phyloP scores from a whole-genome alignment of 1,140 invertebrate genomes.

The Leptonema lineaticorne region DNA sequence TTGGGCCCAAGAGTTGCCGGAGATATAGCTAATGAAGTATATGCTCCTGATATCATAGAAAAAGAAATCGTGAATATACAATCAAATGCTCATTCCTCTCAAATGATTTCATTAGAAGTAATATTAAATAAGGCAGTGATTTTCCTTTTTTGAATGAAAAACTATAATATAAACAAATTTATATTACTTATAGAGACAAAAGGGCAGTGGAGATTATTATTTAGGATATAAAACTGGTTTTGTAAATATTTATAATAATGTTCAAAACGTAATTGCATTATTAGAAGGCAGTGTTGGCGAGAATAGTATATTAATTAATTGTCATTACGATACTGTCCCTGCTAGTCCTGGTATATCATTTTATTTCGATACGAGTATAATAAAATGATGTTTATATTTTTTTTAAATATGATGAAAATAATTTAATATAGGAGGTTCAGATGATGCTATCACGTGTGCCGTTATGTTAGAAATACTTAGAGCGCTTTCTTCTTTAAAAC shows the following conservation, averaged over 20 bases:
- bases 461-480: constrained; percentile 72
- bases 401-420: neutral
- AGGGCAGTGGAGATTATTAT: constrained; percentile 54
- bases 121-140: neutral
- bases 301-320: constrained; percentile 73
- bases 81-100: constrained; percentile 17
- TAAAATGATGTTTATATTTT: neutral
- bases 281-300: constrained; percentile 57
- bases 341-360: constrained; percentile 61
- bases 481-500: constrained; percentile 59
- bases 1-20: constrained; percentile 36
- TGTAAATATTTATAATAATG: constrained; percentile 56
- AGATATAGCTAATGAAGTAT: constrained; percentile 22
- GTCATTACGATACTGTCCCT: constrained; percentile 79
- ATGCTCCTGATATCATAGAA: constrained; percentile 28
- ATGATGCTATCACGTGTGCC: constrained; percentile 75
- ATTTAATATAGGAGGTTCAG: constrained; percentile 63
- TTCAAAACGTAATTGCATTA: constrained; percentile 69
- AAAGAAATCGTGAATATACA: constrained; percentile 22
- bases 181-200: constrained; percentile 26
- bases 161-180: neutral
- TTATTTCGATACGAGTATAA: neutral
- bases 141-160: too few relatives aligned
- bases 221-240: constrained; percentile 49
- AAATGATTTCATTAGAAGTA: constrained; percentile 30